Conservation (phyloP, 2,113 vertebrate genomes). For the Crotalus viridis region DNA sequence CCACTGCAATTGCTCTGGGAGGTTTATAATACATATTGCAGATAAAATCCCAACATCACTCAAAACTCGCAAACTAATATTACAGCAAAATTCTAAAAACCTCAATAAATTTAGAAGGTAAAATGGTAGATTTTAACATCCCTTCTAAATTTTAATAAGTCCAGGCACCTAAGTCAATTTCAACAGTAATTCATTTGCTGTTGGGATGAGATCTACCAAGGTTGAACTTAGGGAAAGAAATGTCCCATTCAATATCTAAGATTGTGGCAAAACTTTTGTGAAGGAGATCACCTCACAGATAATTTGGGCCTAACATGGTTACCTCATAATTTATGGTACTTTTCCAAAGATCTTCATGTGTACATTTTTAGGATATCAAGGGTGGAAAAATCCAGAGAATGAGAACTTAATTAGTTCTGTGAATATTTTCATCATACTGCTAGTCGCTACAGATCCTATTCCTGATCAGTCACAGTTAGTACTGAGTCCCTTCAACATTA, state of each 20-base stretch:
- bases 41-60: background rate
- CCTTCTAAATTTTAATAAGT: background rate
- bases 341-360: background rate
- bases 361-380: background rate
- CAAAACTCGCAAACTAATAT: background rate
- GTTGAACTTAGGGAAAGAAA: background rate
- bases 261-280: background rate
- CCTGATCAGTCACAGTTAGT: background rate
- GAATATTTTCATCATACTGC: background rate
- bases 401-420: background rate
- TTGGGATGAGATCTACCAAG: background rate
- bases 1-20: background rate
- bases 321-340: background rate
- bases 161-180: background rate
- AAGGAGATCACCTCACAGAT: background rate
- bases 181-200: background rate
- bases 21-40: background rate
- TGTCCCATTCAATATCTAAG: background rate
- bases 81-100: background rate
- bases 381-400: background rate
- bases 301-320: background rate
- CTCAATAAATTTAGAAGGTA: background rate
- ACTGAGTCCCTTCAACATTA: background rate
- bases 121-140: background rate
- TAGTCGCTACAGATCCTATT: background rate